Evolutionary conservation across 1,140 invertebrate genomes (phyloP), one percentile per base, ranked within the genome.

Genomic region (Papilio glaucus): DNA sequence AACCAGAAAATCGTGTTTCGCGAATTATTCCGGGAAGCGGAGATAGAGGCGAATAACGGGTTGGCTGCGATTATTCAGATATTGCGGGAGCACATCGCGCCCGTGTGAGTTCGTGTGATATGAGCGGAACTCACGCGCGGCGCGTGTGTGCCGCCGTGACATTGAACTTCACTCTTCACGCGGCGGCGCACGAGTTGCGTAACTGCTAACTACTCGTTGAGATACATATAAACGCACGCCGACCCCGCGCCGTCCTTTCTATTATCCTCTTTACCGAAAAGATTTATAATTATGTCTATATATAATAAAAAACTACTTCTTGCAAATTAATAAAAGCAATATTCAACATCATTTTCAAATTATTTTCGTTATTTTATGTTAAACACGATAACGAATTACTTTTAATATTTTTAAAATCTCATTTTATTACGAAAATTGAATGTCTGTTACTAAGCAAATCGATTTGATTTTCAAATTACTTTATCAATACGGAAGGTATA

Each of bases 151-250:
- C 76, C 81, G 82, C 78, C 78, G 90, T 92, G 90, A 92, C 90
- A 92, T 92, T 92, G 90, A 92, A 91, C 90, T 92, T 92, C 89
- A 92, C 82, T 87, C 86, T 92, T 90, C 87, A 90, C 89, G 88
- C 85, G 88, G 88, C 83, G 77, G 84, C 84, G 84, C 86, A 85
- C 78, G 87, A 81, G 81, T 92, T 91, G 81, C 89, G 89, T 91
- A 91, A 92, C 79, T 78, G 72, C 76, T 91, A 91, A 92, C 79
- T 78, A 71, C 76, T 70, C 79, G 72, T 73, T 67, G 61, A 72
- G 72, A 71, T 67, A 33, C 67, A 68, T 45, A 45, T 65, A 39
- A 68, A 39, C 65, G 70, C 65, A 33, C 49, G 73, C 42, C 73
- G 38, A 60, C 45, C 67, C 67, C 18, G 45, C 45, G 41, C 13